phyloP scores from a whole-genome alignment of 2,113 vertebrate genomes.

The Vulpes vulpes region DNA sequence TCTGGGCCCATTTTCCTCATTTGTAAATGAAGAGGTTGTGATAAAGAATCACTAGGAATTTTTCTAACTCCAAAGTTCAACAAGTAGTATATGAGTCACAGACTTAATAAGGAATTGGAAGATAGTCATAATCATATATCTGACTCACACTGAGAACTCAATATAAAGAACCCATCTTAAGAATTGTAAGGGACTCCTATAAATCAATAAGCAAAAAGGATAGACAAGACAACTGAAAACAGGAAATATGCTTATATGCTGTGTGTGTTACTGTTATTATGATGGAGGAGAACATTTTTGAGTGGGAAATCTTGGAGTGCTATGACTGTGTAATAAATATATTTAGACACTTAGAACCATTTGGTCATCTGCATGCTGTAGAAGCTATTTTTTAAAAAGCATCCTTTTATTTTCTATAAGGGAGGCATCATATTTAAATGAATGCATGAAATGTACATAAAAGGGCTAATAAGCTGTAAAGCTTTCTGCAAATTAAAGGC shows the following conservation, averaged over 20 bases:
- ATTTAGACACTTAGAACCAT: not conserved
- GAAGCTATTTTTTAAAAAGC: not conserved
- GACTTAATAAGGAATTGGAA: not conserved
- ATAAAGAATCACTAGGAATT: not conserved
- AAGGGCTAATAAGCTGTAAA: not conserved
- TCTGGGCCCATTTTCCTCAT: not conserved
- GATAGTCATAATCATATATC: not conserved
- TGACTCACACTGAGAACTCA: not conserved
- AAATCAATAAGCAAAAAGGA: slow-evolving; percentile 9
- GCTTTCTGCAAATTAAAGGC: slow-evolving; percentile 41
- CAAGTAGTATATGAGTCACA: slow-evolving; percentile 8
- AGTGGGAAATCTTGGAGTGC: not conserved
- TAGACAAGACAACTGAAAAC: not conserved
- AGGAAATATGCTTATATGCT: not conserved
- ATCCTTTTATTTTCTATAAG: not conserved
- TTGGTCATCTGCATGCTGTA: not conserved
- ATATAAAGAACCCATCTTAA: not conserved
- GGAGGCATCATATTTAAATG: not conserved
- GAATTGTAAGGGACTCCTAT: not conserved
- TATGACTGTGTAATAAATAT: not conserved
- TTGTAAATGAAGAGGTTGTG: slow-evolving; percentile 7
- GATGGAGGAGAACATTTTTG: not conserved
- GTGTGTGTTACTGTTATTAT: not conserved
- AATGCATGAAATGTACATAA: not conserved
- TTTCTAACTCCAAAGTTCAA: slow-evolving; percentile 18